Conservation (phyloP, 2,113 vertebrate genomes). For the Xenus cinereus region DNA sequence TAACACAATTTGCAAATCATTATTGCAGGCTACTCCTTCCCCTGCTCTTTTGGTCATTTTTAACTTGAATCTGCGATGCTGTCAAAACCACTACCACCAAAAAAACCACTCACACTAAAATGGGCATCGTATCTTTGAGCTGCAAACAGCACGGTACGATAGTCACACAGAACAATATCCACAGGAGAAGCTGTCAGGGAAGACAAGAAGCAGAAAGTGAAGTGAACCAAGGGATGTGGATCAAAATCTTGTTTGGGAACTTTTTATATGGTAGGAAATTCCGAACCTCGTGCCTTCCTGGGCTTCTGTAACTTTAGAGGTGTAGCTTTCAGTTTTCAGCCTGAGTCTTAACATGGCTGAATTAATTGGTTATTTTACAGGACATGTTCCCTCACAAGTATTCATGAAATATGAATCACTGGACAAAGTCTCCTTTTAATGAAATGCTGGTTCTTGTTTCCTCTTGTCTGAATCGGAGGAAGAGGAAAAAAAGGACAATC, state of each 20-base stretch:
- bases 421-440: constrained; percentile 48
- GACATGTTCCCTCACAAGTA: constrained; percentile 14
- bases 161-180: neutral
- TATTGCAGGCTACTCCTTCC: constrained; percentile 30
- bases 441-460: constrained; percentile 57
- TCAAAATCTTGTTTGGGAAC: neutral
- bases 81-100: neutral
- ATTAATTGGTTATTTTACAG: constrained; percentile 63
- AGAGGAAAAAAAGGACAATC: constrained; percentile 41
- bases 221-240: neutral
- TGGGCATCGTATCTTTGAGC: neutral
- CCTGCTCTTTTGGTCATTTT: neutral
- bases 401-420: constrained; percentile 66
- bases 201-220: neutral
- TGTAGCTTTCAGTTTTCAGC: neutral
- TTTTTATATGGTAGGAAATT: neutral
- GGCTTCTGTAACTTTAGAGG: neutral
- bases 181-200: constrained; percentile 24
- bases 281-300: neutral
- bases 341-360: neutral
- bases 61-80: neutral
- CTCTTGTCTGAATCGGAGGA: constrained; percentile 25
- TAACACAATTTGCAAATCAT: constrained; percentile 68
- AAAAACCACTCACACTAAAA: neutral
- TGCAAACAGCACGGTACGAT: neutral